These are phyloP conservation scores for Felis chaus DNA, from an alignment of 2,113 vertebrate genomes.

Conservation along the genomic window DNA sequence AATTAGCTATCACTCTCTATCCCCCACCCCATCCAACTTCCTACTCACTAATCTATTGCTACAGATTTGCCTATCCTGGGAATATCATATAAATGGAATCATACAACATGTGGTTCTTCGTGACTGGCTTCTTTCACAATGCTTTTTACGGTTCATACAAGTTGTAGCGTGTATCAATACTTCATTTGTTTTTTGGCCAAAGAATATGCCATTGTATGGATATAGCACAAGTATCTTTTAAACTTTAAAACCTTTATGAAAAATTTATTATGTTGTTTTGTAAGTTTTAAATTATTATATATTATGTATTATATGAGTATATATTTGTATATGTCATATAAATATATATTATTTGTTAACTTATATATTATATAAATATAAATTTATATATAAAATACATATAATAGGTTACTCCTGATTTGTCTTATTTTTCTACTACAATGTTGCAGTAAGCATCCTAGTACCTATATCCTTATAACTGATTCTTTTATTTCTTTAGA, in stretches of 20 bases:
- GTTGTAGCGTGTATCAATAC: neutral
- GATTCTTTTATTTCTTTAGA: neutral
- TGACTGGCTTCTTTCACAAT: neutral
- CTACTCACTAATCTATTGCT: neutral
- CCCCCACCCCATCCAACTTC: neutral
- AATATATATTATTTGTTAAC: neutral
- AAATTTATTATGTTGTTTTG: neutral
- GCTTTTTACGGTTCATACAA: neutral
- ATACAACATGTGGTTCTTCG: neutral
- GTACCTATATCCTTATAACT: neutral
- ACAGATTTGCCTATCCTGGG: neutral
- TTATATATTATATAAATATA: neutral
- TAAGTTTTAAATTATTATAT: neutral
- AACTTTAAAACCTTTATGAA: neutral
- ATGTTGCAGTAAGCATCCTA: neutral
- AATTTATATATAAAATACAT: neutral
- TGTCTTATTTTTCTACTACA: neutral
- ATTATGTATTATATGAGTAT: neutral
- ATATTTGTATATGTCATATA: neutral
- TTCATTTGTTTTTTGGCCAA: neutral
- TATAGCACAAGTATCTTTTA: neutral
- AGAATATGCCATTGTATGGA: neutral
- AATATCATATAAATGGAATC: slow-evolving; percentile 14
- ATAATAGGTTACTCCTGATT: neutral
- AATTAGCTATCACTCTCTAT: neutral